Base-by-base conservation (phyloP, 1,140 invertebrate genomes). In the Nephila pilipes region DNA sequence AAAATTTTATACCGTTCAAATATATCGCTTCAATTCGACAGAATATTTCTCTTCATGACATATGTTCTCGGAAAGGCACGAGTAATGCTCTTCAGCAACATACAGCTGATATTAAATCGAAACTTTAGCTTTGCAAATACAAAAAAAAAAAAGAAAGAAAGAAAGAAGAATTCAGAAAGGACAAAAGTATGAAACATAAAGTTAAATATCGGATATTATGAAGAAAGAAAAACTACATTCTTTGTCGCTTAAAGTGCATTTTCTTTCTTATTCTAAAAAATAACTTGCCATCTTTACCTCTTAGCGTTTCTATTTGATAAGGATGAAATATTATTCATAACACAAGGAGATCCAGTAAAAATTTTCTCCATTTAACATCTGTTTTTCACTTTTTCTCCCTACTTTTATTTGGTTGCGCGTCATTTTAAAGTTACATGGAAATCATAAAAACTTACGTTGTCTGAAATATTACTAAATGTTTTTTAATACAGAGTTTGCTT, bases 301-400 rank as follows among this genome's bases (percentile, higher is more conserved):
- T 75, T 75, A 75, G 65, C 65, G 65, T 75, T 75, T 75, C 65
- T 75, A 32, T 75, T 75, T 75, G 65, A 75, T 75, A 75, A 75
- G 65, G 65, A 18, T 36, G 65, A 75, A 75, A 75, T 75, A 75
- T 32, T 29, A 75, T 75, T 75, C 65, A 75, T 75, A 75, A 75
- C 65, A 75, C 65, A 75, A 75, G 65, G 18, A 75, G 25, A 75
- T 29, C 12, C 12, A 32, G 32, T 14, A 36, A 75, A 75, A 75
- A 75, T 18, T 32, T 75, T 36, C 65, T 20, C 32, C 25, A 36
- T 75, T 75, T 75, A 75, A 75, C 65, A 75, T 75, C 12, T 75
- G 25, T 75, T 29, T 75, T 75, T 16, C 29, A 14, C 2, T 75
- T 75, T 69, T 75, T 75, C 4, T 32, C 18, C 1, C 2, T 1